Percentiles rank a stretch among this genome's conserved stretches.
Conservation (phyloP, 2,113 vertebrate species). For the Calypte anna region DNA sequence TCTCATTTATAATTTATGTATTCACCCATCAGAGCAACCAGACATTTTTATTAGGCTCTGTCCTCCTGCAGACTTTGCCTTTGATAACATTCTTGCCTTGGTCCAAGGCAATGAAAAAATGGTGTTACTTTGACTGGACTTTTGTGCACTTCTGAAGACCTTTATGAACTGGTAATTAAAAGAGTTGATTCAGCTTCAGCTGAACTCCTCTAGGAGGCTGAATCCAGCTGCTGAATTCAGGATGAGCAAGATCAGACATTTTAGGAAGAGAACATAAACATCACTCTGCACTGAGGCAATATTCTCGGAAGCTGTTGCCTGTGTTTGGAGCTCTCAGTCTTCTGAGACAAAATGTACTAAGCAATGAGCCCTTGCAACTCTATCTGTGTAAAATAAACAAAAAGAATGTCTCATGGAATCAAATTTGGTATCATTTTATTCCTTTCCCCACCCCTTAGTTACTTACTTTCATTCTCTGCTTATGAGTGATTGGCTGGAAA, state of each 20-base stretch:
- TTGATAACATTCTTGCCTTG: neutral
- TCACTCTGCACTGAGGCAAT: neutral
- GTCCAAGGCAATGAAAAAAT: neutral
- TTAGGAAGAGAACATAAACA: neutral
- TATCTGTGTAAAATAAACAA: neutral
- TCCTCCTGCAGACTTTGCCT: neutral
- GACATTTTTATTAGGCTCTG: neutral
- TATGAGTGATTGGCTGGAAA: neutral
- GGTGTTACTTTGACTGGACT: neutral
- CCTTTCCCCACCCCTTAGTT: neutral
- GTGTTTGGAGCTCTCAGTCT: neutral
- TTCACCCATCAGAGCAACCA: neutral
- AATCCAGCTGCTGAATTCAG: neutral
- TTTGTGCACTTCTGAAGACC: neutral
- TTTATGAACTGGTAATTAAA: neutral
- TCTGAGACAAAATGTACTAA: slow-evolving; percentile 27
- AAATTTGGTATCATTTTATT: neutral
- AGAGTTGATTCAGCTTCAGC: neutral
- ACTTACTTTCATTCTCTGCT: neutral
- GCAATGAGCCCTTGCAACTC: neutral
- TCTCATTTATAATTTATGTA: neutral
- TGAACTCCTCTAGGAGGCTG: neutral
- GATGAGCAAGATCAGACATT: neutral
- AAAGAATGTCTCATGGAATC: neutral
- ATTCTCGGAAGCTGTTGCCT: neutral